Evolutionary conservation across 2,888 invertebrate species (phyloP).

Genomic region (Ormyrus nitidulus): DNA sequence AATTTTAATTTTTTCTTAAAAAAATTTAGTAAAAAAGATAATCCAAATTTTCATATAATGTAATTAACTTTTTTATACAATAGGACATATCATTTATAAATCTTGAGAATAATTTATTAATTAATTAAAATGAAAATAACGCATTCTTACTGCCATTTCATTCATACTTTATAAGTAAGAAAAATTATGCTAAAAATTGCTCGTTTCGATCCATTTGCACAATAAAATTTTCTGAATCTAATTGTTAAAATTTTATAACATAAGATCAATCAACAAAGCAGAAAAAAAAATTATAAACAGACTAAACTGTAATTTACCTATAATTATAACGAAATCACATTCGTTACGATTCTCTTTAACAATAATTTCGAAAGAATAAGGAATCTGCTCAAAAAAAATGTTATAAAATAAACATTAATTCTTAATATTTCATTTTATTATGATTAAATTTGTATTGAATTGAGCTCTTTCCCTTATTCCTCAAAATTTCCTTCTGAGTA

Average conservation of each 20-base stretch:
- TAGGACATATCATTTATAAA: conserved; percentile 30
- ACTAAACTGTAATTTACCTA: conserved; percentile 47
- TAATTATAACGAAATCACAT: conserved; percentile 39
- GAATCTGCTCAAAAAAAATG: conserved; percentile 26
- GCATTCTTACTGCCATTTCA: conserved; percentile 22
- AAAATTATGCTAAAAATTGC: conserved; percentile 38
- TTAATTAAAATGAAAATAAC: conserved; percentile 33
- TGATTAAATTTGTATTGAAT: conserved; percentile 15
- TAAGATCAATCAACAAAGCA: conserved; percentile 53
- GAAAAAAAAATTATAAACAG: conserved; percentile 47
- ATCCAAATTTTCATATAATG: conserved; percentile 42
- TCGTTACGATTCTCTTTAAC: conserved; percentile 39
- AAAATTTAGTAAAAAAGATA: conserved; percentile 36
- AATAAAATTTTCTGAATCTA: conserved; percentile 28
- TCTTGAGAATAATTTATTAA: conserved; percentile 48
- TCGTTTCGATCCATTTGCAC: conserved; percentile 42
- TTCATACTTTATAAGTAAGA: conserved; percentile 45
- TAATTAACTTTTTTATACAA: conserved; percentile 37
- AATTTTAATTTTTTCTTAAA: conserved; percentile 29
- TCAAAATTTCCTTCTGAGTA: conserved; percentile 36
- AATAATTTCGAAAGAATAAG: conserved; percentile 48
- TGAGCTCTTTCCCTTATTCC: conserved; percentile 43
- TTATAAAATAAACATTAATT: conserved; percentile 10
- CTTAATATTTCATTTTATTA: conserved; percentile 17
- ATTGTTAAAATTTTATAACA: conserved; percentile 46